Conservation (phyloP, 2,888 invertebrate species). For the Synanthedon formicaeformis region DNA sequence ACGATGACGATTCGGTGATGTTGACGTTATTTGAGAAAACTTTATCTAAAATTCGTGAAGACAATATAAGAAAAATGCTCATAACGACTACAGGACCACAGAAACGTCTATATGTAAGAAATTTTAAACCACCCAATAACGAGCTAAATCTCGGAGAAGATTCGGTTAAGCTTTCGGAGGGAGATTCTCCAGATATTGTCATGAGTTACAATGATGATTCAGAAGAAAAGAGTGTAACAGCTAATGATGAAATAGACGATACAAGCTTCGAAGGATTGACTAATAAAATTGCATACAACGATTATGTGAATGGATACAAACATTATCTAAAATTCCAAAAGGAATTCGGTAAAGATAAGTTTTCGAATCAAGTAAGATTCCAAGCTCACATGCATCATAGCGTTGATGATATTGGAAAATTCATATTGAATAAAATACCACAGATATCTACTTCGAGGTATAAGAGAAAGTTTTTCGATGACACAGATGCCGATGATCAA, state of each 20-base stretch:
- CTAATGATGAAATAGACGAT: constrained; percentile 10
- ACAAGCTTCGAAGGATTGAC: constrained; percentile 29
- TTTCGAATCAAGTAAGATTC: constrained; percentile 42
- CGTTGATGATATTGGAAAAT: constrained; percentile 59
- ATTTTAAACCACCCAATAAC: constrained; percentile 17
- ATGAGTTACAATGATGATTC: neutral
- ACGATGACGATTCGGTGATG: constrained; percentile 30
- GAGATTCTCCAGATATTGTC: constrained; percentile 5
- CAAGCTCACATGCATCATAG: constrained; percentile 55
- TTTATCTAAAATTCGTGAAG: constrained; percentile 27
- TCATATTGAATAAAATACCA: constrained; percentile 46
- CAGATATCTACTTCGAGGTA: constrained; percentile 19
- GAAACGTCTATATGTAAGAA: constrained; percentile 2
- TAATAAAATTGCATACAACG: constrained; percentile 40
- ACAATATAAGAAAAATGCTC: constrained; percentile 24
- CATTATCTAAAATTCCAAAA: constrained; percentile 48
- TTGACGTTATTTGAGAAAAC: constrained; percentile 33
- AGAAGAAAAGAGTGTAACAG: constrained; percentile 1
- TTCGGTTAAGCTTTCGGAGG: constrained; percentile 14
- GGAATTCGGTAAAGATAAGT: constrained; percentile 32
- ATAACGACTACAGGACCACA: constrained; percentile 9
- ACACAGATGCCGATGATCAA: constrained; percentile 24
- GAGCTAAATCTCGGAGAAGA: constrained; percentile 17
- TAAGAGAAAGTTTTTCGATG: constrained; percentile 6
- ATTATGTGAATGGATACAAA: constrained; percentile 50